Evolutionary conservation across 2,888 invertebrate species (phyloP).

Genomic region (Eupithecia exiguata): DNA sequence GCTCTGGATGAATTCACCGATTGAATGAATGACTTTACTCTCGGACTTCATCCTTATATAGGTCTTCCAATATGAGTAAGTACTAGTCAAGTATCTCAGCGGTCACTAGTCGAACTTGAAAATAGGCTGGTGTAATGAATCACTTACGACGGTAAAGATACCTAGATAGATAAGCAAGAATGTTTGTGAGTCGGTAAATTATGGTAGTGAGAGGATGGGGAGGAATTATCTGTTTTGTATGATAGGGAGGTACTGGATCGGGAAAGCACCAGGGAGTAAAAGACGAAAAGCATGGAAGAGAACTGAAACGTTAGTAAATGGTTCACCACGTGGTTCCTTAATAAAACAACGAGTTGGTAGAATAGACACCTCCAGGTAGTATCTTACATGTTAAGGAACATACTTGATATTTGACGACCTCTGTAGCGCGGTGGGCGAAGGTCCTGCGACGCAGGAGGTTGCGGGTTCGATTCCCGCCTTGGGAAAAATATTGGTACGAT

Average conservation of each 20-base stretch:
- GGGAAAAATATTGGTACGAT: too few relatives aligned
- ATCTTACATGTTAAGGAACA: too few relatives aligned
- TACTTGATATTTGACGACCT: too few relatives aligned
- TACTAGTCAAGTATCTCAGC: slow-evolving; percentile 27
- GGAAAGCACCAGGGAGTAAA: neutral
- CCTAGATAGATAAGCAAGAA: neutral
- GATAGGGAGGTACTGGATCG: neutral
- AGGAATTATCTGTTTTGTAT: neutral
- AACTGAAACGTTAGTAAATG: too few relatives aligned
- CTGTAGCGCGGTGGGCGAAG: too few relatives aligned
- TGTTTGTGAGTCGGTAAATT: neutral
- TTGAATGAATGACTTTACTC: slow-evolving; percentile 56
- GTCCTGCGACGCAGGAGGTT: too few relatives aligned
- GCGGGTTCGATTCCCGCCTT: too few relatives aligned
- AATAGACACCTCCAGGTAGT: too few relatives aligned
- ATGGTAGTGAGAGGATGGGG: neutral
- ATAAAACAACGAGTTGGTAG: too few relatives aligned
- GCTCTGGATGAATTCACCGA: slow-evolving; percentile 55
- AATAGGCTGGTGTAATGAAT: slow-evolving; percentile 44
- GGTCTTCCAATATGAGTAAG: slow-evolving; percentile 27
- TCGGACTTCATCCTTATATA: slow-evolving; percentile 59
- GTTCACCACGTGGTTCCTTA: too few relatives aligned
- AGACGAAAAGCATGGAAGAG: neutral
- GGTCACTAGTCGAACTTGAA: slow-evolving; percentile 59
- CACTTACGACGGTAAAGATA: slow-evolving; percentile 10